Base-by-base conservation (phyloP, 1,140 invertebrate species). In the Eueides isabella region DNA sequence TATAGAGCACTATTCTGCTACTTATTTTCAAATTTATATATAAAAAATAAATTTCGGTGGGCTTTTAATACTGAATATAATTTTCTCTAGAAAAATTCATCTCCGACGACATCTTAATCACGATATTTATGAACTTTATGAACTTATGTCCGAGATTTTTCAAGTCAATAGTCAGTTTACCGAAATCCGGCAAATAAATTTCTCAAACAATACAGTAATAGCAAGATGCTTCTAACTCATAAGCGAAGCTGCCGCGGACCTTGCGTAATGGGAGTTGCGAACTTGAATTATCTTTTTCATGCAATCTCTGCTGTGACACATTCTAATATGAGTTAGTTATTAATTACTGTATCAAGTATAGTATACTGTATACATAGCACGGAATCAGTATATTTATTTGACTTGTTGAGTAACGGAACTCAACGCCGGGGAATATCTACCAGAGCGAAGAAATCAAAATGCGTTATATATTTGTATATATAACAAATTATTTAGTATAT, bases 191-290 rank as follows among this genome's bases (percentile, higher is more conserved):
- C 41, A 19, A 7, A 23, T 23, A 55, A 55, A 55, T 55, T 55
- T 26, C 19, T 31, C 68, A 35, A 77, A 77, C 73, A 73, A 75
- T 67, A 69, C 33, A 72, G 35, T 68, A 66, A 48, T 55, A 70
- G 72, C 65, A 35, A 67, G 41, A 41, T 74, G 72, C 76, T 76
- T 72, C 74, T 38, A 79, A 79, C 74, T 73, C 73, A 78, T 75
- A 73, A 79, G 71, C n/a, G 33, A 74, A 79, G 44, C 73, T 55
- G 11, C 41, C n/a, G 41, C 67, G 72, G 29, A 30, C 35, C 31
- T 23, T 44, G 48, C 62, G 28, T 44, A 35, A 71, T 44, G 61
- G 26, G 64, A 74, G 61, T 44, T 69, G 30, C 26, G 62, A 74
- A 67, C 61, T 71, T 61, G 65, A 14, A 28, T 28, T 16, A 55